A percentile compares a stretch with the other conserved stretches of the same genome.
phyloP scores from a whole-genome alignment of 37 sponge, comb jelly and placozoan species.

The Diacarnus erythraeanus region DNA sequence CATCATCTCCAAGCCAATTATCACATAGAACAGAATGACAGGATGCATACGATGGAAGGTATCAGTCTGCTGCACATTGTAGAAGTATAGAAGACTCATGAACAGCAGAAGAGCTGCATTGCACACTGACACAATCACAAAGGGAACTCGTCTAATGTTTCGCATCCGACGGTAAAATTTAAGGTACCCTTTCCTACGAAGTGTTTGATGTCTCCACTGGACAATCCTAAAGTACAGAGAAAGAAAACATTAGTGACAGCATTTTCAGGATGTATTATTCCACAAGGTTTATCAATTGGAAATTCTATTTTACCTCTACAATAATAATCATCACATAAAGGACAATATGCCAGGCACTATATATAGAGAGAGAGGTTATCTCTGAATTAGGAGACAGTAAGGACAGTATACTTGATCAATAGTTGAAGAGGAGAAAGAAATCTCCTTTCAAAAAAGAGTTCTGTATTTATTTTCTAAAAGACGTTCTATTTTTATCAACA shows the following conservation, averaged over 20 bases:
- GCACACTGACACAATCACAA: slow-evolving; percentile 58
- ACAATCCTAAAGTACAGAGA: slow-evolving; percentile 50
- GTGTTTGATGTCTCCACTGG: slow-evolving; percentile 68
- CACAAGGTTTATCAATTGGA: no score
- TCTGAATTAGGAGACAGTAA: no score
- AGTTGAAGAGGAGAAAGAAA: no score
- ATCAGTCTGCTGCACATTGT: not conserved
- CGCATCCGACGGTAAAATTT: slow-evolving; percentile 74
- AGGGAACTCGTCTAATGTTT: slow-evolving; percentile 74
- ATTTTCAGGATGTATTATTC: no score
- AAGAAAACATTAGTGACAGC: no score
- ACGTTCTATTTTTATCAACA: not conserved
- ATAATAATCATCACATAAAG: no score
- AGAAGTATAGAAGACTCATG: slow-evolving; percentile 46
- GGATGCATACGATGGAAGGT: not conserved
- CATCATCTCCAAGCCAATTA: slow-evolving; percentile 61
- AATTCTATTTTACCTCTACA: no score
- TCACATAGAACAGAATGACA: slow-evolving; percentile 46
- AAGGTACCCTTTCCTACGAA: slow-evolving; percentile 79
- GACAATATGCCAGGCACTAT: no score
- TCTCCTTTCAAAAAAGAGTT: no score
- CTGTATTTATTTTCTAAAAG: no score
- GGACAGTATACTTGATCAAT: no score
- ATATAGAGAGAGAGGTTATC: no score
- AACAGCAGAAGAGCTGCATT: slow-evolving; percentile 45